Percentiles rank a stretch among this genome's conserved stretches.
These are phyloP conservation scores for Panopea generosa DNA, from an alignment of 2,888 invertebrate genomes.

Conservation along the genomic window DNA sequence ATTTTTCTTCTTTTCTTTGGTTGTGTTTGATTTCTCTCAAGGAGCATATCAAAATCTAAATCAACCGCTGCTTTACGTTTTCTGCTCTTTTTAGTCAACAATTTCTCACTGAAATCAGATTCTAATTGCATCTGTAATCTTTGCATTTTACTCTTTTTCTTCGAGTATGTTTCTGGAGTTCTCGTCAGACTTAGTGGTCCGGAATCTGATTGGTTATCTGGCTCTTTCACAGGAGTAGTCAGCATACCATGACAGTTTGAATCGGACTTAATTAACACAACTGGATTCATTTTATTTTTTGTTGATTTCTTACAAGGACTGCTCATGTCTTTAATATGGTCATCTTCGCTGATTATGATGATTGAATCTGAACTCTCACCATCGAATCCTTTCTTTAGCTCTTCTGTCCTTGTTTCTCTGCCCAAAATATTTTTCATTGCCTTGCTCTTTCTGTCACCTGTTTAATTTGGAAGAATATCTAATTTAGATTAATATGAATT, in stretches of 20 bases:
- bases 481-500: too few species aligned
- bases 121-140: too few species aligned
- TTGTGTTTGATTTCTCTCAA: not conserved
- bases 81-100: conserved; percentile 14
- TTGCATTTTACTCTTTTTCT: not conserved
- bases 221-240: not conserved
- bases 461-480: too few species aligned
- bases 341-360: conserved; percentile 7
- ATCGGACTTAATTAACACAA: too few species aligned
- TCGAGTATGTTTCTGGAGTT: conserved; percentile 30
- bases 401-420: not conserved
- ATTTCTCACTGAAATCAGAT: conserved; percentile 8
- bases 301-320: not conserved
- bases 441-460: conserved; percentile 2
- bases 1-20: not conserved
- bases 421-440: conserved; percentile 15
- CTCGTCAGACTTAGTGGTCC: conserved; percentile 16
- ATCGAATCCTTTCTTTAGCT: not conserved
- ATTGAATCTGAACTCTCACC: conserved; percentile 10
- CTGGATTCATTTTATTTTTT: not conserved
- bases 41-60: conserved; percentile 27
- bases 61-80: conserved; percentile 12
- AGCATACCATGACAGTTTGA: too few species aligned
- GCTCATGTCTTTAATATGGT: too few species aligned
- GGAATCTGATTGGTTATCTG: conserved; percentile 13